These are phyloP conservation scores for Nansenia antarctica DNA, from an alignment of 2,113 vertebrate genomes.

Conservation along the genomic window DNA sequence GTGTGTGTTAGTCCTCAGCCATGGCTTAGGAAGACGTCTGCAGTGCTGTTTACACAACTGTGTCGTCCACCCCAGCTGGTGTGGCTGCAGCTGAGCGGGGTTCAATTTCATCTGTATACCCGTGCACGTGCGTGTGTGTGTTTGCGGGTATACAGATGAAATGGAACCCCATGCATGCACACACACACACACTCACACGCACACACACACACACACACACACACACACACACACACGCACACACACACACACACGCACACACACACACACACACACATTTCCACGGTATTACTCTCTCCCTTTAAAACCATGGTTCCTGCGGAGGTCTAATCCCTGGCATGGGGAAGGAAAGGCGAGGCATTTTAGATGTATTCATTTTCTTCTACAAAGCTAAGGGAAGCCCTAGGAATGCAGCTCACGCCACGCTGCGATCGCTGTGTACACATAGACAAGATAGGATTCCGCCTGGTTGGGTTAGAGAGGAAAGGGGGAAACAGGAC, in stretches of 20 bases:
- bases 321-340: conserved; percentile 60
- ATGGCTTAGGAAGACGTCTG: conserved; percentile 41
- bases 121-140: too few species aligned
- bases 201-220: too few species aligned
- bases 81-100: conserved; percentile 13
- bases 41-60: conserved; percentile 35
- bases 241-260: too few species aligned
- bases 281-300: conserved; percentile 58
- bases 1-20: conserved; percentile 31
- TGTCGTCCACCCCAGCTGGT: conserved; percentile 34
- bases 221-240: too few species aligned
- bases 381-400: conserved; percentile 58
- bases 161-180: conserved; percentile 38
- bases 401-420: conserved; percentile 59
- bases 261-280: too few species aligned
- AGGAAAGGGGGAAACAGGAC: conserved; percentile 2
- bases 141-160: too few species aligned
- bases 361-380: conserved; percentile 64
- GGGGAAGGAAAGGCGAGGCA: conserved; percentile 42
- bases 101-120: neutral
- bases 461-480: conserved; percentile 42
- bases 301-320: conserved; percentile 60
- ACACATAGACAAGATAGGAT: conserved; percentile 59
- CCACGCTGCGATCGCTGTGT: conserved; percentile 61
- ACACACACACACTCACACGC: too few species aligned